Evolutionary conservation across 2,113 vertebrate species (phyloP).

Genomic region (Collichthys lucidus): DNA sequence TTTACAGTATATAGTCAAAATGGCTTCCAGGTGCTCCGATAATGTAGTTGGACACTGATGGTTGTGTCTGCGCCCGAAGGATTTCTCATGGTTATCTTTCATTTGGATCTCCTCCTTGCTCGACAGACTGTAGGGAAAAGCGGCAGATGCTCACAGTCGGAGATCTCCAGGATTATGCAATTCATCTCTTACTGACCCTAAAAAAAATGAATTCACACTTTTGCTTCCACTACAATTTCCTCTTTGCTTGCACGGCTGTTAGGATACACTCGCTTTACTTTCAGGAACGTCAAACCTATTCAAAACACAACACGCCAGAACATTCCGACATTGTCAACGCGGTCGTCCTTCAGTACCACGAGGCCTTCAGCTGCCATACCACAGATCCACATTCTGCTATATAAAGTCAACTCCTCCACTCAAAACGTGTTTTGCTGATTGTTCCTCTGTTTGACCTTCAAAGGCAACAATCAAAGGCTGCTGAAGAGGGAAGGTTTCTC

Average conservation of each 20-base stretch:
- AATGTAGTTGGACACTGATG: conserved; percentile 21
- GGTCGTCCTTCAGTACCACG: not conserved
- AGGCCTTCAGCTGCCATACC: not conserved
- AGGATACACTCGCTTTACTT: not conserved
- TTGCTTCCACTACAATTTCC: conserved; percentile 6
- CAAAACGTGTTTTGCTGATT: not conserved
- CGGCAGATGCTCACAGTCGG: conserved; percentile 23
- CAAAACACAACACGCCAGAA: not conserved
- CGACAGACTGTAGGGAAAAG: not conserved
- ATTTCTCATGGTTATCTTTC: conserved; percentile 21
- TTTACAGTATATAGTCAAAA: conserved; percentile 45
- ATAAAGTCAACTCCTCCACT: not conserved
- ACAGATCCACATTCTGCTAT: not conserved
- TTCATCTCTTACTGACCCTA: conserved; percentile 8
- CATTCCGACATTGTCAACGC: not conserved
- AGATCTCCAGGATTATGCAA: not conserved
- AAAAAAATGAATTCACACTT: conserved; percentile 4
- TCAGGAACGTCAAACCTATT: not conserved
- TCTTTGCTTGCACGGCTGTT: not conserved
- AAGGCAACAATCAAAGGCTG: too few relatives aligned
- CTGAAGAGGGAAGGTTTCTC: not conserved
- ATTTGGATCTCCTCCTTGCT: not conserved
- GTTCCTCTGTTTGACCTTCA: not conserved
- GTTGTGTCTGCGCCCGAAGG: not conserved
- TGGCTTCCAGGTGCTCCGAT: conserved; percentile 68